Base-by-base conservation (phyloP, 2,888 invertebrate genomes). In the Dryocosmus kuriphilus region DNA sequence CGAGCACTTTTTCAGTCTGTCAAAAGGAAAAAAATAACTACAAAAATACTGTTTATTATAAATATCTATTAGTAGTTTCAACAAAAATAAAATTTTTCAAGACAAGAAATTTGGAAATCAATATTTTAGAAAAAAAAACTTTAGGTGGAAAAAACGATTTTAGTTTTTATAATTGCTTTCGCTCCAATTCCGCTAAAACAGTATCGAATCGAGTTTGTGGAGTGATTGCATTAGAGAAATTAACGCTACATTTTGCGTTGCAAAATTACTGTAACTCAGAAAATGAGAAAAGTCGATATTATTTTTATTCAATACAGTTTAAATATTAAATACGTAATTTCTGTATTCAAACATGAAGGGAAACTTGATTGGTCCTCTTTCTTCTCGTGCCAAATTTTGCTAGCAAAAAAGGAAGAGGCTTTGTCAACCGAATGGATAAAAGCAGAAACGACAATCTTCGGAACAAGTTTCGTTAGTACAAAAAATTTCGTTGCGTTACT, bases 261-360 rank as follows among this genome's bases (percentile, higher is more conserved):
- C 11, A 35, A 35, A 63, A 35, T 63, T 8, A 63, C 9, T 11
- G 35, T 35, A 63, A 35, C 1, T 35, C 4, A n/a, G 9, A 32
- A 32, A 19, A 22, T 19, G 32, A n/a, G 8, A 32, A 57, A 24
- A 24, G 24, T 11, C 8, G 55, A 22, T 22, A 22, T 6, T 8
- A 51, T 24, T 57, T 11, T 5, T 63, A 32, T 35, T 35, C 19
- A 30, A 5, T n/a, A 22, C 1, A 61, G 27, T 62, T 35, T 35
- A 62, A 62, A 62, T 32, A 32, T 63, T n/a, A n/a, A n/a, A n/a
- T n/a, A 51, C n/a, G 27, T 51, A 51, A 51, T 22, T 62, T 19
- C 16, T 62, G n/a, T 19, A 62, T 30, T 27, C 19, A 19, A 35
- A 35, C 11, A n/a, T n/a, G 11, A 63, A 27, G 9, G 35, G n/a